These are phyloP conservation scores for Lepidochitona cinerea DNA, from an alignment of 2,888 invertebrate genomes.

Conservation along the genomic window DNA sequence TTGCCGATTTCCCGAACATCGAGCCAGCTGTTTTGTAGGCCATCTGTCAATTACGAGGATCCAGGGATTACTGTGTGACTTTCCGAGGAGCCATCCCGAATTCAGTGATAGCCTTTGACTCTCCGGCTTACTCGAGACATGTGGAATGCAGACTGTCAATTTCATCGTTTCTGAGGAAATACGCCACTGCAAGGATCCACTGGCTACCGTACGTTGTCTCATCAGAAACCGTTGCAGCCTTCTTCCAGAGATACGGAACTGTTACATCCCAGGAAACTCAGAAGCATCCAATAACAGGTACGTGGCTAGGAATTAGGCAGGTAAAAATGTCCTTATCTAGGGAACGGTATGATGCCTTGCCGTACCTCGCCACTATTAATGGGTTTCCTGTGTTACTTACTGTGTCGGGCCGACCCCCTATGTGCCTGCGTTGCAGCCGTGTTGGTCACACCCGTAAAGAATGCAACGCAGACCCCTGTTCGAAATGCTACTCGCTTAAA, in stretches of 20 bases:
- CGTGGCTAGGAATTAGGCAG: not conserved
- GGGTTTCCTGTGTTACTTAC: not conserved
- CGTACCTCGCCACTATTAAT: not conserved
- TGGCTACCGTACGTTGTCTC: not conserved
- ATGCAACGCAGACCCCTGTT: not conserved
- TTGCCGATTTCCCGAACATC: not conserved
- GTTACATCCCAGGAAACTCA: not conserved
- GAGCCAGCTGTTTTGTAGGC: not conserved
- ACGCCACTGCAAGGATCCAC: not conserved
- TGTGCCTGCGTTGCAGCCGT: not conserved
- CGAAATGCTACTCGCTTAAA: not conserved
- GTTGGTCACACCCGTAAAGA: not conserved
- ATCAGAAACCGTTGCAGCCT: not conserved
- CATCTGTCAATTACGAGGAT: not conserved
- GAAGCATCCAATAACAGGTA: not conserved
- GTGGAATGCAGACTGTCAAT: no score
- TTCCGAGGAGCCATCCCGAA: no score
- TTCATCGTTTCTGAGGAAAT: not conserved
- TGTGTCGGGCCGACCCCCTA: not conserved
- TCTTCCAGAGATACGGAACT: not conserved
- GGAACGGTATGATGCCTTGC: not conserved
- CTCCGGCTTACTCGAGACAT: no score
- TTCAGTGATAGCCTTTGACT: no score
- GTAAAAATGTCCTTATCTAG: not conserved
- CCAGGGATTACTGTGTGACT: not conserved